Evolutionary conservation across 2,113 vertebrate genomes (phyloP).

Genomic region (Aptenodytes forsteri): DNA sequence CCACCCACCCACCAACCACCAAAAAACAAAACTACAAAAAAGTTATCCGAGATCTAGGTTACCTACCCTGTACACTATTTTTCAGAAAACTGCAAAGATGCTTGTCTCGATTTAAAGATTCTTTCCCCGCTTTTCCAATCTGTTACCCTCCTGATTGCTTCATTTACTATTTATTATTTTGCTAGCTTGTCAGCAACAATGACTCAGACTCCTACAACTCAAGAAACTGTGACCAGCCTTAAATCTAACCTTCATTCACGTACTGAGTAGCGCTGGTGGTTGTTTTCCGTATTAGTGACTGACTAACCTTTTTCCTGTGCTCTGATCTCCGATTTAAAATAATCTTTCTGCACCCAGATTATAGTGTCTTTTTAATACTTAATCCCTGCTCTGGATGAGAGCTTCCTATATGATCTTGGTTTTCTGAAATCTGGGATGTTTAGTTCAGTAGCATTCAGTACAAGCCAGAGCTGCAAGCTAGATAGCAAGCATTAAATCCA

Average conservation of each 20-base stretch:
- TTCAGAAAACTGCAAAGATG: neutral
- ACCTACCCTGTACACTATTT: fast-evolving
- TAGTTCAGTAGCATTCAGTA: neutral
- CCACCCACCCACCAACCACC: too few species aligned
- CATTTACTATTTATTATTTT: neutral
- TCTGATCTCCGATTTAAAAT: neutral
- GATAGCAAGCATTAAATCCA: neutral
- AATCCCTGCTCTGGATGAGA: neutral
- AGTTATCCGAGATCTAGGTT: fast-evolving
- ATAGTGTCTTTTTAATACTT: neutral
- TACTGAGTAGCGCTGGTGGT: neutral
- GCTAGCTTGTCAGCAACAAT: neutral
- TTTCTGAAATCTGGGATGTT: neutral
- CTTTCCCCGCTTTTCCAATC: neutral
- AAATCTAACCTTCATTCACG: neutral
- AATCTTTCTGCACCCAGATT: neutral
- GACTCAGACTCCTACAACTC: neutral
- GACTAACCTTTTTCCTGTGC: neutral
- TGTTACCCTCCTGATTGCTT: neutral
- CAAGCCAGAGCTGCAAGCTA: neutral
- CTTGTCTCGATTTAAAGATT: neutral
- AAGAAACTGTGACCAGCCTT: neutral
- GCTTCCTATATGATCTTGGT: neutral
- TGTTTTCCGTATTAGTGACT: neutral
- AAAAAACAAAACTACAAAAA: neutral